Evolutionary conservation across 2,797 vertebrate species (phyloP).

Genomic region (Anguilla megastoma): DNA sequence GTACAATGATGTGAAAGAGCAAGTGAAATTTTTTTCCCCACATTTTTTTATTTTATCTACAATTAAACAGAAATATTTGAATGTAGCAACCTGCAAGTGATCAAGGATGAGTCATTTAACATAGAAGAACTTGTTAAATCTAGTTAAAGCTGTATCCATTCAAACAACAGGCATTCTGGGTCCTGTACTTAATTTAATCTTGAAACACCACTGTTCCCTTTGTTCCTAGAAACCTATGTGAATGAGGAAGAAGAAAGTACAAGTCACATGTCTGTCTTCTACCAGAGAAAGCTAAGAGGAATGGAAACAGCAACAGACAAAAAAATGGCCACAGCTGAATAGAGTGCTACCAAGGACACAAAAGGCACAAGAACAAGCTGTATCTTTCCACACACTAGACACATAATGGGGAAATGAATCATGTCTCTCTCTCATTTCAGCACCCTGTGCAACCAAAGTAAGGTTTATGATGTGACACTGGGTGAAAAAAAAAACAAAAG

Average conservation of each 20-base stretch:
- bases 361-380: constrained; percentile 10
- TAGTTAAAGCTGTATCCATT: neutral
- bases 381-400: constrained; percentile 15
- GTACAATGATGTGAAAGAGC: neutral
- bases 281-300: neutral
- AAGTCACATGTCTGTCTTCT: neutral
- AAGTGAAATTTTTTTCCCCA: no score
- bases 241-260: neutral
- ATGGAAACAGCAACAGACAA: constrained; percentile 3
- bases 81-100: neutral
- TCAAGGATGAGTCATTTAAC: neutral
- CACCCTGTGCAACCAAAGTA: neutral
- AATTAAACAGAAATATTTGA: neutral
- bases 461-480: constrained; percentile 43
- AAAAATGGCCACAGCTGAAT: neutral
- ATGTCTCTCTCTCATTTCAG: neutral
- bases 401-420: no score
- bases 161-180: neutral
- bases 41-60: no score
- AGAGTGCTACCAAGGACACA: neutral
- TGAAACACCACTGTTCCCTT: neutral
- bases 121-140: neutral
- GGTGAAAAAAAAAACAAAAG: constrained; percentile 38
- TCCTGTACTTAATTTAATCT: neutral
- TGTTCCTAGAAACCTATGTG: neutral